Conservation (phyloP, 2,888 invertebrate genomes). For the Serrognathus titanus region DNA sequence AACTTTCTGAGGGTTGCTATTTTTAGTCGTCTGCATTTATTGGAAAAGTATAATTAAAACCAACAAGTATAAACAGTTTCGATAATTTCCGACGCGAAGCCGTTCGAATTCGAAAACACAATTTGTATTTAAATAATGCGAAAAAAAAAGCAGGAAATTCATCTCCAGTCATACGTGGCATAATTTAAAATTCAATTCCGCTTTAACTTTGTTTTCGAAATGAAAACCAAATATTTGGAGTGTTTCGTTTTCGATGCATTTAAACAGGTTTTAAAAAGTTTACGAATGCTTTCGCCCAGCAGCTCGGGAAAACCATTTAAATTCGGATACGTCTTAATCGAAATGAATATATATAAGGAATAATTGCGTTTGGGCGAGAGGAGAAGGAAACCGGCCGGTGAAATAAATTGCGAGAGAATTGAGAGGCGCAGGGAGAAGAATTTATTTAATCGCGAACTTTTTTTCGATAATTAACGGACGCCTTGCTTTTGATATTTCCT, state of each 20-base stretch:
- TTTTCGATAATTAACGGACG: slow-evolving; percentile 18
- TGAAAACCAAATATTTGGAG: slow-evolving; percentile 28
- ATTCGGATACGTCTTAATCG: slow-evolving; percentile 22
- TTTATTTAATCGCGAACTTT: slow-evolving; percentile 17
- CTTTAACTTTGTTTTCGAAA: slow-evolving; percentile 26
- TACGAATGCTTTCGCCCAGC: slow-evolving; percentile 22
- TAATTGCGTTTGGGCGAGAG: slow-evolving; percentile 6
- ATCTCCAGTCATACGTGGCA: slow-evolving; percentile 4
- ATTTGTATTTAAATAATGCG: too few relatives aligned
- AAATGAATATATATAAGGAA: slow-evolving; percentile 17
- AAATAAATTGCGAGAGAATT: slow-evolving; percentile 19
- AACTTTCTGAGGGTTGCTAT: too few relatives aligned
- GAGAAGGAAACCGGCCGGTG: slow-evolving; percentile 2
- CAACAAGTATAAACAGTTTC: too few relatives aligned
- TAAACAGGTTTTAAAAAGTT: slow-evolving; percentile 31
- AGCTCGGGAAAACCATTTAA: slow-evolving; percentile 21
- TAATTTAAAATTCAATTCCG: slow-evolving; percentile 15
- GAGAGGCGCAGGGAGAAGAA: slow-evolving; percentile 12
- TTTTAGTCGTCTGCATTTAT: too few relatives aligned
- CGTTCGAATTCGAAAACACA: too few relatives aligned
- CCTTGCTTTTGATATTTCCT: slow-evolving; percentile 8
- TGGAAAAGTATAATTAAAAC: too few relatives aligned
- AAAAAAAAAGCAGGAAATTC: not conserved
- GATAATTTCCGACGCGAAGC: too few relatives aligned
- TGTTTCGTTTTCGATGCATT: slow-evolving; percentile 27